Evolutionary conservation across 2,113 vertebrate species (phyloP).

Genomic region (Eptesicus fuscus): DNA sequence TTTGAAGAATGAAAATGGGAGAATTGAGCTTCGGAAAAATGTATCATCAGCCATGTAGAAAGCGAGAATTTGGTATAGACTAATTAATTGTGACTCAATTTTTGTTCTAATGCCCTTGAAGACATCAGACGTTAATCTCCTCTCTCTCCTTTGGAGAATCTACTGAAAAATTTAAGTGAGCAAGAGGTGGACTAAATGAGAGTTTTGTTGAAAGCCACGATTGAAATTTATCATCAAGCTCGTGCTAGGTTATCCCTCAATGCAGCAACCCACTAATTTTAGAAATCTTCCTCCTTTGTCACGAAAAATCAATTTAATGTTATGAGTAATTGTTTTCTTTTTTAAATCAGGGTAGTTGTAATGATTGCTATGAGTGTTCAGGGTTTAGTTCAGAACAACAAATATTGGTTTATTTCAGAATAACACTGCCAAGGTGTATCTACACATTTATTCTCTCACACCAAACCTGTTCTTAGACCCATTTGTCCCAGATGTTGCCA

Average conservation of each 20-base stretch:
- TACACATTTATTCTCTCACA: conserved; percentile 66
- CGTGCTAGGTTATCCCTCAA: conserved; percentile 35
- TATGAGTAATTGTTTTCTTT: not conserved
- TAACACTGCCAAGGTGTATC: not conserved
- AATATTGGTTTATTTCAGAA: conserved; percentile 36
- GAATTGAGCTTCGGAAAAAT: conserved; percentile 48
- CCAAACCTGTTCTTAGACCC: conserved; percentile 75
- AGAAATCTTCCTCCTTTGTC: not conserved
- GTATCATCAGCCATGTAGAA: conserved; percentile 62
- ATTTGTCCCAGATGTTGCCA: conserved; percentile 79
- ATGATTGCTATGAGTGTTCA: not conserved
- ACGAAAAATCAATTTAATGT: not conserved
- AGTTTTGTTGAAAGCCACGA: conserved; percentile 60
- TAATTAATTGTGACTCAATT: conserved; percentile 71
- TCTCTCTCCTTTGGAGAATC: conserved; percentile 46
- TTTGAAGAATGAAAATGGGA: conserved; percentile 68
- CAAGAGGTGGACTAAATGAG: conserved; percentile 65
- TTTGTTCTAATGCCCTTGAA: conserved; percentile 66
- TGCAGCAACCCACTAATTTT: conserved; percentile 53
- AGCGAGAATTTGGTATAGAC: conserved; percentile 58
- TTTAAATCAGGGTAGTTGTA: not conserved
- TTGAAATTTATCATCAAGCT: conserved; percentile 67
- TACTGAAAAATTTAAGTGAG: conserved; percentile 75
- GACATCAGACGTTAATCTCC: conserved; percentile 60
- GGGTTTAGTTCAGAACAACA: not conserved